Conservation (phyloP, 2,888 invertebrate species). For the Pammene aurita region DNA sequence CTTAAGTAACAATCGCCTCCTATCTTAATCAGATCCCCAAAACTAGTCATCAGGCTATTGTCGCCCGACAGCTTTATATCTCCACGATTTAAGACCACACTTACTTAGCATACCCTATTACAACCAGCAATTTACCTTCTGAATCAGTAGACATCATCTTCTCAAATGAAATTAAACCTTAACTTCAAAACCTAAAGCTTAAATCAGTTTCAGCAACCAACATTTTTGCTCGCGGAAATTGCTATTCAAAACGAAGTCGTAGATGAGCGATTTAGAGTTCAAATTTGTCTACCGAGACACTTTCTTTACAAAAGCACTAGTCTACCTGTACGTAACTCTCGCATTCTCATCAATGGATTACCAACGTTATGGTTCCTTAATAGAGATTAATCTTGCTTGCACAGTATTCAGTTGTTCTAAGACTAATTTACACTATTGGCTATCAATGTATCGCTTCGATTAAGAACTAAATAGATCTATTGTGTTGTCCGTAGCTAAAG, state of each 20-base stretch:
- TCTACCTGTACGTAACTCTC: not conserved
- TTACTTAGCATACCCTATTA: constrained; percentile 38
- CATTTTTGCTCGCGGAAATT: not conserved
- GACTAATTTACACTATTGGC: constrained; percentile 41
- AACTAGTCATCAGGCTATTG: constrained; percentile 25
- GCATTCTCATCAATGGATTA: not conserved
- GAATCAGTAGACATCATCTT: constrained; percentile 7
- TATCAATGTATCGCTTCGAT: constrained; percentile 62
- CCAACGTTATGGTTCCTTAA: not conserved
- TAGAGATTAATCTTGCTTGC: constrained; percentile 4
- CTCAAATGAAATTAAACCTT: constrained; percentile 2
- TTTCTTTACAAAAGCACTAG: not conserved
- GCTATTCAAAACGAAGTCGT: not conserved
- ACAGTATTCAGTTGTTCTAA: constrained; percentile 14
- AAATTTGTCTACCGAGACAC: not conserved
- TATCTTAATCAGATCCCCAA: constrained; percentile 20
- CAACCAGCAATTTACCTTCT: constrained; percentile 24
- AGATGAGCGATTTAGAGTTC: not conserved
- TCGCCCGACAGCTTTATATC: constrained; percentile 32
- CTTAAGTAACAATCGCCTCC: constrained; percentile 5
- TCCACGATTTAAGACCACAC: constrained; percentile 35
- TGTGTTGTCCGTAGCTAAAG: constrained; percentile 42
- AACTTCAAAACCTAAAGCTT: not conserved
- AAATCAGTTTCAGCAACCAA: not conserved
- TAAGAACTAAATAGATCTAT: constrained; percentile 47